phyloP scores from a whole-genome alignment of 1,140 invertebrate genomes.

The Yoshiicerus persimilis region DNA sequence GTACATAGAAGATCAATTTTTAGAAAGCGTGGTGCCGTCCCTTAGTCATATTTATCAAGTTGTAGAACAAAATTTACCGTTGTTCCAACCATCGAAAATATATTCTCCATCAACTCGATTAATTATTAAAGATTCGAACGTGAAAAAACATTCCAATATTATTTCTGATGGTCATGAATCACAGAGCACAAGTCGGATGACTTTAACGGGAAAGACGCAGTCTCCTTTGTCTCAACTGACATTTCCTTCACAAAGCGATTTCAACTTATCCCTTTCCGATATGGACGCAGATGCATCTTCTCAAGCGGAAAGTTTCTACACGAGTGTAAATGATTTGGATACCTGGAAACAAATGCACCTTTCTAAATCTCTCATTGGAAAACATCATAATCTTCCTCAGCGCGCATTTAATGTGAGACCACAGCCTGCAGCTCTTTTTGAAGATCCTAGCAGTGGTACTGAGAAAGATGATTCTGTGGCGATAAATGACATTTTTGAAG shows the following conservation, averaged over 20 bases:
- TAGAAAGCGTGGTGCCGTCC: conserved; percentile 43
- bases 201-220: background rate
- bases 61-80: background rate
- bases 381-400: background rate
- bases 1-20: conserved; percentile 49
- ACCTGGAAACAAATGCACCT: background rate
- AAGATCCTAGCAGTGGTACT: background rate
- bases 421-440: background rate
- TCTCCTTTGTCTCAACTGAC: background rate
- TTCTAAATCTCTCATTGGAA: background rate
- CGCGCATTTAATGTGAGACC: background rate
- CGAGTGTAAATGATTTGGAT: background rate
- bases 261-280: background rate
- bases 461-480: background rate
- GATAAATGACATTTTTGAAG: background rate
- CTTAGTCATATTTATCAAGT: conserved; percentile 21
- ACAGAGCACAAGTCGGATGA: background rate
- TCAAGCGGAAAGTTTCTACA: background rate
- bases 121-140: background rate
- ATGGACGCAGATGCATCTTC: background rate
- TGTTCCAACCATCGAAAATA: background rate
- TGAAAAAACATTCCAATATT: background rate
- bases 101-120: background rate
- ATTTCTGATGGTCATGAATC: background rate
- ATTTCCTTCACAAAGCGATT: background rate